Evolutionary conservation across 2,888 invertebrate species (phyloP).

Genomic region (Trachelus tabidus): DNA sequence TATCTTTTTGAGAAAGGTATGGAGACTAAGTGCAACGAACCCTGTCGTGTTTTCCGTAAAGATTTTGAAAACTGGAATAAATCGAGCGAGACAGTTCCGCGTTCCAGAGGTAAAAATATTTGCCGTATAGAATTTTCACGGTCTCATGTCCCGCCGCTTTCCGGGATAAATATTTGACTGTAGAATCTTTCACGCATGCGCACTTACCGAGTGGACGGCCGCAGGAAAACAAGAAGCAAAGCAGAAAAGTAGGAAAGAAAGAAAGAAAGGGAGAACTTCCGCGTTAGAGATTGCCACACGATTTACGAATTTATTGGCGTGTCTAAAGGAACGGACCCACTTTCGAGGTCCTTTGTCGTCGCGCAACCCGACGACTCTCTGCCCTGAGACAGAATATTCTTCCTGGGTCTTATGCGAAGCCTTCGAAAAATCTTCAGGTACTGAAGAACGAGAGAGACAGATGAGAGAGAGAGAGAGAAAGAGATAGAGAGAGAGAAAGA

Average conservation of each 20-base stretch:
- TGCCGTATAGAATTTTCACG: slow-evolving; percentile 24
- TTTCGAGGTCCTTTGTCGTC: slow-evolving; percentile 17
- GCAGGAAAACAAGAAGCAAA: neutral
- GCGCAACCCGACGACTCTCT: neutral
- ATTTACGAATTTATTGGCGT: slow-evolving; percentile 47
- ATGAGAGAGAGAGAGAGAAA: neutral
- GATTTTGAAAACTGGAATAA: neutral
- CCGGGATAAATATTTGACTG: slow-evolving; percentile 14
- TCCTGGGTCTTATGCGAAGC: neutral
- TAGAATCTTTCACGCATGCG: slow-evolving; percentile 14
- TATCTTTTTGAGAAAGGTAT: slow-evolving; percentile 6
- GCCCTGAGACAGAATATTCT: neutral
- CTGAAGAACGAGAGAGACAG: neutral
- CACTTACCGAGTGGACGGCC: neutral
- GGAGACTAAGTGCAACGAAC: slow-evolving; percentile 2
- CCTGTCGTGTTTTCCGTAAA: neutral
- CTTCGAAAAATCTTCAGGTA: neutral
- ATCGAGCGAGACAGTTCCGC: neutral
- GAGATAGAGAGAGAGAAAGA: neutral
- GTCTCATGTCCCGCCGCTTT: slow-evolving; percentile 4
- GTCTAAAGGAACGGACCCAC: slow-evolving; percentile 32
- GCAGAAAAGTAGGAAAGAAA: neutral
- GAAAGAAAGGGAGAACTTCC: slow-evolving; percentile 17
- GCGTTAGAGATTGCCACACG: slow-evolving; percentile 18
- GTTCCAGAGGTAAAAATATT: slow-evolving; percentile 24